These are phyloP conservation scores for Periophthalmodon schlosseri DNA, from an alignment of 2,113 vertebrate genomes.

Conservation along the genomic window DNA sequence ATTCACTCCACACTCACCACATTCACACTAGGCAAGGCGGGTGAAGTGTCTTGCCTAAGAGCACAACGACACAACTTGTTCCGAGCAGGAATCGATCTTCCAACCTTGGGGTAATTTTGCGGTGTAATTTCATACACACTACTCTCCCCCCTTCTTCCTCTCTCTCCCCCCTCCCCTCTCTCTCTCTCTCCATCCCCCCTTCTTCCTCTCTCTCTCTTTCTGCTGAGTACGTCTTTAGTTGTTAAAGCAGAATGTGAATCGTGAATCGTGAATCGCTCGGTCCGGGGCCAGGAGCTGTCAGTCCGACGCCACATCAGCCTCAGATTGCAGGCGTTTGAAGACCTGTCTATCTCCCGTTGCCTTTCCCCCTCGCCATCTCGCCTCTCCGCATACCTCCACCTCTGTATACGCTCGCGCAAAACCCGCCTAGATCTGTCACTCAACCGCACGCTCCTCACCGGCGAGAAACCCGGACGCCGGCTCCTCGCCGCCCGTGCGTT, in stretches of 20 bases:
- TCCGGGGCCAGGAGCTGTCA: constrained; percentile 71
- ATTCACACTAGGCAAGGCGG: no score
- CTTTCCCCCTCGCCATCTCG: constrained; percentile 27
- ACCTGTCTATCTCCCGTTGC: constrained; percentile 70
- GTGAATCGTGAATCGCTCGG: constrained; percentile 36
- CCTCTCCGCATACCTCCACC: constrained; percentile 53
- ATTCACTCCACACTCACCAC: no score
- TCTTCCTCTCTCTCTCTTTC: constrained; percentile 39
- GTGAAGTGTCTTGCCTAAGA: no score
- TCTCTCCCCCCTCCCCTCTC: constrained; percentile 25
- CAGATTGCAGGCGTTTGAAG: constrained; percentile 57
- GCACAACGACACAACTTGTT: no score
- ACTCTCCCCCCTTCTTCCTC: constrained; percentile 18
- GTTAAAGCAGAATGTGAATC: constrained; percentile 65
- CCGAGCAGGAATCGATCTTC: no score
- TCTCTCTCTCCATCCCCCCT: constrained; percentile 14
- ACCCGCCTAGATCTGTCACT: constrained; percentile 58
- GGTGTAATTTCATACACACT: no score
- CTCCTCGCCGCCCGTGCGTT: constrained; percentile 10
- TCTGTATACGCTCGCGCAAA: constrained; percentile 65
- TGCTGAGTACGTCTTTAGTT: constrained; percentile 72
- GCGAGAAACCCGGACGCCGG: constrained; percentile 34
- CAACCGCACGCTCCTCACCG: constrained; percentile 25
- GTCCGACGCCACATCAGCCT: constrained; percentile 47
- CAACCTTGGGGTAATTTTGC: no score